Base-by-base conservation (phyloP, 2,888 invertebrate genomes). In the Andrena minutula region DNA sequence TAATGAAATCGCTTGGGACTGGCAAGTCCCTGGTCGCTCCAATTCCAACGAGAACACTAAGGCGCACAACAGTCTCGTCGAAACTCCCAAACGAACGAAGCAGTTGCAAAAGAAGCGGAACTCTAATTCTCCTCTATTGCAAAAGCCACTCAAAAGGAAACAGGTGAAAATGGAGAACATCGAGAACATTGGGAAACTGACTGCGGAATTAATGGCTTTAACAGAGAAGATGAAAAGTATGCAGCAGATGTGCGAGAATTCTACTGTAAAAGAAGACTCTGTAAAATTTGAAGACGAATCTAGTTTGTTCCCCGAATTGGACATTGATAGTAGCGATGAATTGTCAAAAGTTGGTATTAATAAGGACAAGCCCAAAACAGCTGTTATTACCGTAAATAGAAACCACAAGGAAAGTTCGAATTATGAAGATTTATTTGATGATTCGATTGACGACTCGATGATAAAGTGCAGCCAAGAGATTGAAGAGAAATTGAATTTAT, bases 1-100 rank as follows among this genome's bases (percentile, higher is more conserved):
- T 26, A 90, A 88, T 60, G 95, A 95, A 88, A 94, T 95, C 20
- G 90, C 94, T 5, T 95, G 95, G 95, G 95, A 95, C 83, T 95
- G 95, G 95, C 94, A 94, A 83, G 94, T 93, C 23, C 93, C 94
- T 1, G 86, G 91, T 79, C 75, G 53, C 2, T 89, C 86, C 49
- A 66, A 63, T n/a, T 65, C 64, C 1, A 64, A 53, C 23, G 79
- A 68, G 0, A 84, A 71, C 8, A 12, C 6, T 0, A 76, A 75
- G 0, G 6, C 28, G 0, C 28, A 72, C 12, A 80, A 26, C 2
- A 73, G 23, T 41, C 74, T 51, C 4, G 61, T 69, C 1, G 78
- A 69, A 8, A 92, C 92, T 6, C 92, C 92, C 2, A 92, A 91
- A 47, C 77, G 91, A 28, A 80, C 86, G 0, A 87, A 71, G 5